phyloP scores from a whole-genome alignment of 2,113 vertebrate species.

The Microcebus ravelobensis region DNA sequence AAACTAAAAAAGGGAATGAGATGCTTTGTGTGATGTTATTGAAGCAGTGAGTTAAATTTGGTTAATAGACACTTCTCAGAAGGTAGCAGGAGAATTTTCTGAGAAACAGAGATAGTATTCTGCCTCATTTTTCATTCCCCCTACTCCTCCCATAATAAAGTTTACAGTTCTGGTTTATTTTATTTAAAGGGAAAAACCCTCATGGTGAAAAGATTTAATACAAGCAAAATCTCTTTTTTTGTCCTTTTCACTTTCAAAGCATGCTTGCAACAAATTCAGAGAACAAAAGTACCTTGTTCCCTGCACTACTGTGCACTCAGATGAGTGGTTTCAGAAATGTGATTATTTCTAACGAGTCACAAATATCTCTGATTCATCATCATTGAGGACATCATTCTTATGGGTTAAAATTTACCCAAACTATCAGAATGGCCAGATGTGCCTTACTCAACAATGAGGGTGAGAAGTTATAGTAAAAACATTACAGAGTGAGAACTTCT shows the following conservation, averaged over 20 bases:
- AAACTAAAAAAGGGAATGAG: neutral
- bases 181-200: constrained; percentile 45
- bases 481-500: neutral
- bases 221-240: neutral
- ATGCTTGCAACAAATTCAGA: neutral
- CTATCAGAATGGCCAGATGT: neutral
- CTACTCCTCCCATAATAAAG: neutral
- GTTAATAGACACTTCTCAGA: neutral
- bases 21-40: neutral
- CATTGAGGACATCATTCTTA: neutral
- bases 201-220: neutral
- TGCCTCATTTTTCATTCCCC: constrained; percentile 13
- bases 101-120: neutral
- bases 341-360: neutral
- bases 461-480: neutral
- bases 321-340: neutral
- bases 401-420: neutral
- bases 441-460: neutral
- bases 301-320: neutral
- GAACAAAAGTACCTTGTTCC: neutral
- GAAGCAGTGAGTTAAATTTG: neutral
- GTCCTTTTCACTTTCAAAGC: neutral
- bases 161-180: neutral
- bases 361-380: neutral
- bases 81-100: neutral